Conservation (phyloP, 2,888 invertebrate genomes). For the Ecdyonurus torrentis region DNA sequence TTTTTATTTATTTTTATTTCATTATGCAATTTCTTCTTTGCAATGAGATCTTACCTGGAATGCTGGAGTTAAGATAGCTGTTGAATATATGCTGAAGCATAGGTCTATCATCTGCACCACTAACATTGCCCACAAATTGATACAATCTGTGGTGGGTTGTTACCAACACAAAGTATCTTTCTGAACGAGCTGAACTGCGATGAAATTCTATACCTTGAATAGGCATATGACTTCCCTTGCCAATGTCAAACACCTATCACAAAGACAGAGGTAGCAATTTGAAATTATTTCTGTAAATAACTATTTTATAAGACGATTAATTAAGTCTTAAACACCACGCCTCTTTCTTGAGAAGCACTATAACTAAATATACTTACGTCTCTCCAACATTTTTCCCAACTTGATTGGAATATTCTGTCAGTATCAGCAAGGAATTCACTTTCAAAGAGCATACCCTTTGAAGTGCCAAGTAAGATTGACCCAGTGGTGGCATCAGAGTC, state of each 20-base stretch:
- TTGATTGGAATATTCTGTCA: conserved; percentile 64
- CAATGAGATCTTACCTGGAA: neutral
- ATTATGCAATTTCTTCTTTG: neutral
- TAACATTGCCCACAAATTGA: conserved; percentile 62
- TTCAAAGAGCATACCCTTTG: conserved; percentile 78
- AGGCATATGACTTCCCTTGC: conserved; percentile 55
- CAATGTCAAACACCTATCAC: conserved; percentile 69
- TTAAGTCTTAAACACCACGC: conserved; percentile 5
- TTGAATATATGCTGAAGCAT: conserved; percentile 65
- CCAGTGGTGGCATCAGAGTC: conserved; percentile 54
- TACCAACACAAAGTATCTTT: conserved; percentile 65
- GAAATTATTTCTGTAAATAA: conserved; percentile 7
- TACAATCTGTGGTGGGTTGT: conserved; percentile 72
- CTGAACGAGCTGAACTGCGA: conserved; percentile 45
- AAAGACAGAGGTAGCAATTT: conserved; percentile 14
- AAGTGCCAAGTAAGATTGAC: conserved; percentile 75
- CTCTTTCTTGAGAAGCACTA: neutral
- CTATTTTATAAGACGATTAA: conserved; percentile 8
- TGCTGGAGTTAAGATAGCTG: conserved; percentile 39
- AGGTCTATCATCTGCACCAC: conserved; percentile 59
- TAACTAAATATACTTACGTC: conserved; percentile 39
- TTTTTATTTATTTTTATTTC: neutral
- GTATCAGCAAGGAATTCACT: conserved; percentile 68
- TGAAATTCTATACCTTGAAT: conserved; percentile 82
- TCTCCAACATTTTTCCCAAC: conserved; percentile 62